These are phyloP conservation scores for Bovichtus diacanthus DNA, from an alignment of 2,797 vertebrate species.

Conservation along the genomic window DNA sequence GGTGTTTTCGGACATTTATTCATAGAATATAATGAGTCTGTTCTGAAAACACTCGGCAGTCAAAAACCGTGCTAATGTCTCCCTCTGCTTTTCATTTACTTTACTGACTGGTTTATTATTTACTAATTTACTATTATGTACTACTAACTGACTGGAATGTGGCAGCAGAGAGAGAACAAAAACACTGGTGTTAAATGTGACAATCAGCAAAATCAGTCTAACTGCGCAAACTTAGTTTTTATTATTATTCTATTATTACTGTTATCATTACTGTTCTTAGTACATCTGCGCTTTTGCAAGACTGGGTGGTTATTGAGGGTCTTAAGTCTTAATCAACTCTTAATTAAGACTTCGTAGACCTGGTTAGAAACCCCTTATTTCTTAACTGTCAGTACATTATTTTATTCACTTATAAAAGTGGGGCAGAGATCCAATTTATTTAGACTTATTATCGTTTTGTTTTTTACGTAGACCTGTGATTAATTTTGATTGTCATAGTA, in stretches of 20 bases:
- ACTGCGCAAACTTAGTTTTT: no score
- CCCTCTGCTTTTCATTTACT: constrained; percentile 5
- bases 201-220: not conserved
- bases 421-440: no score
- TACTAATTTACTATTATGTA: no score
- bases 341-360: no score
- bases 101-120: no score
- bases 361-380: no score
- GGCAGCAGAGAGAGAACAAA: not conserved
- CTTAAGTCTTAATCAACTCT: not conserved
- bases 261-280: not conserved
- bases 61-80: not conserved
- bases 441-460: no score
- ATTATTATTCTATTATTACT: not conserved
- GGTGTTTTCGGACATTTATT: not conserved
- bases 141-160: no score
- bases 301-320: not conserved
- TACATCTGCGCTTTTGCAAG: not conserved
- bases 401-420: no score
- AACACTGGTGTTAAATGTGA: no score
- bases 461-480: no score
- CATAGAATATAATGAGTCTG: not conserved
- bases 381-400: no score
- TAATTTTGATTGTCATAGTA: not conserved
- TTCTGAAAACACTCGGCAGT: not conserved